phyloP scores from a whole-genome alignment of 2,888 invertebrate species.

The Pelosia muscerda region DNA sequence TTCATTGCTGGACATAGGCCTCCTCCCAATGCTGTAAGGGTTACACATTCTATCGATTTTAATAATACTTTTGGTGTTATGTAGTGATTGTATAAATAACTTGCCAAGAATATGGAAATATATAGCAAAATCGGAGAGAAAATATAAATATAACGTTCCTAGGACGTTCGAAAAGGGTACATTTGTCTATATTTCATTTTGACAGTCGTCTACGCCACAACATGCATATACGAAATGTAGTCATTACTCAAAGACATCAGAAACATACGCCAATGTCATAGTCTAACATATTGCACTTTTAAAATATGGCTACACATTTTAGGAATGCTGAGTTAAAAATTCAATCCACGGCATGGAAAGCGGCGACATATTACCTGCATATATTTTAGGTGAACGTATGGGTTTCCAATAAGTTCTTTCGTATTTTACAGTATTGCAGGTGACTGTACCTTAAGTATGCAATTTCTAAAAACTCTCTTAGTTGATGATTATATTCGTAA shows the following conservation, averaged over 20 bases:
- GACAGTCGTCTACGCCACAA: neutral
- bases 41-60: no score
- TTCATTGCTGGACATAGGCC: no score
- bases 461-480: neutral
- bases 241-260: constrained; percentile 1
- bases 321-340: neutral
- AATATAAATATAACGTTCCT: neutral
- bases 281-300: neutral
- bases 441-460: neutral
- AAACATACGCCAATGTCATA: neutral
- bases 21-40: no score
- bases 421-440: neutral
- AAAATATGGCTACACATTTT: neutral
- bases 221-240: neutral
- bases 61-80: neutral
- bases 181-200: constrained; percentile 5
- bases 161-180: neutral
- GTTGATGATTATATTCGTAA: no score
- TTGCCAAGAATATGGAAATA: neutral
- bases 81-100: no score
- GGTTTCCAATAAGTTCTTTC: neutral
- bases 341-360: no score
- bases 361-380: no score
- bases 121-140: neutral
- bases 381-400: no score